These are phyloP conservation scores for Plutomurus gul DNA, from an alignment of 1,140 invertebrate species.

Conservation along the genomic window DNA sequence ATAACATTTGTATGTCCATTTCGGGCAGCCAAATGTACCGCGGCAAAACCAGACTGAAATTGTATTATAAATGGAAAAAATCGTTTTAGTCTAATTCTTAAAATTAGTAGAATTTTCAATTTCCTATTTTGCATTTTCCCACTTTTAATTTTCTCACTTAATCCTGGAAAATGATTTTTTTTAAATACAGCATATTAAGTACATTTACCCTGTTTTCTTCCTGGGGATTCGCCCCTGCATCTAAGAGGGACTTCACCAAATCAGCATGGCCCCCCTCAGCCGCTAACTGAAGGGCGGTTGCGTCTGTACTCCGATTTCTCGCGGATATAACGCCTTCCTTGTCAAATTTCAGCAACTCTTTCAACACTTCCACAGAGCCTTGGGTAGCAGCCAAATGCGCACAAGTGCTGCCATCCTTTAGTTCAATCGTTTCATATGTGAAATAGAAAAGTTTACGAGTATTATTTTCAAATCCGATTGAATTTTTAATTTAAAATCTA, in stretches of 20 bases:
- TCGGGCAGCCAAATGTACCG: constrained; percentile 93
- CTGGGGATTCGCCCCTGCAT: constrained; percentile 91
- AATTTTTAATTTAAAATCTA: background rate
- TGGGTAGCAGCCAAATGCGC: constrained; percentile 99
- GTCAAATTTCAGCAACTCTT: constrained; percentile 99
- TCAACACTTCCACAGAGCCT: constrained; percentile 94
- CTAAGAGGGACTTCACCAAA: constrained; percentile 85
- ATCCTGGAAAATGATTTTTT: too few relatives aligned
- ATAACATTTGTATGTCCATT: constrained; percentile 92
- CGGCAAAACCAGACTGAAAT: constrained; percentile 81
- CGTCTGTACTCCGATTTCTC: constrained; percentile 91
- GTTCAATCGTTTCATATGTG: background rate
- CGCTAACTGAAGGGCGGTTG: constrained; percentile 93
- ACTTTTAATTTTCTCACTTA: too few relatives aligned
- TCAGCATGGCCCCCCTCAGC: constrained; percentile 74
- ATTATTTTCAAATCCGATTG: background rate
- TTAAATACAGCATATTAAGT: background rate
- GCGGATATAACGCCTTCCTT: constrained; percentile 91
- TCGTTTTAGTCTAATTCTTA: too few relatives aligned
- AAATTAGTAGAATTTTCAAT: too few relatives aligned
- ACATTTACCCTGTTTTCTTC: constrained; percentile 85
- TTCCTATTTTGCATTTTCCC: too few relatives aligned
- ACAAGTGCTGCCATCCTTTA: constrained; percentile 69
- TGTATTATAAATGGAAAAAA: too few relatives aligned
- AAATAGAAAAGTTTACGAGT: background rate